Conservation (phyloP, 2,113 vertebrate genomes). For the Pelvicachromis taeniatus region DNA sequence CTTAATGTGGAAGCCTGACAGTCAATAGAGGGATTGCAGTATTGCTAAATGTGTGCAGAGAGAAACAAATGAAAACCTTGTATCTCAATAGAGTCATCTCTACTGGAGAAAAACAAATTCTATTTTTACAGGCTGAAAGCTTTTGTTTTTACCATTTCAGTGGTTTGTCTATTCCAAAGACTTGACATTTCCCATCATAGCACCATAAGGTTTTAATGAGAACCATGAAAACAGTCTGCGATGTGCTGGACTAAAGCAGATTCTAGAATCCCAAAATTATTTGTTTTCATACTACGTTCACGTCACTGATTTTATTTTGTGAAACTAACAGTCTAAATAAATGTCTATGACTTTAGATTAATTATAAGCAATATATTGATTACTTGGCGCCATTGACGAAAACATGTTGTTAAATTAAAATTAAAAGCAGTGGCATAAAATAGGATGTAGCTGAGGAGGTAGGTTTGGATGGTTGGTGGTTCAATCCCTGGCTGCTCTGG, state of each 20-base stretch:
- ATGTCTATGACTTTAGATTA: background rate
- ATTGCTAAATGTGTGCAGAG: background rate
- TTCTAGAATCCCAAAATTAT: background rate
- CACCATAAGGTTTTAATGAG: background rate
- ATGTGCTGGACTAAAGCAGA: background rate
- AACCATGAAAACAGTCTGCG: background rate
- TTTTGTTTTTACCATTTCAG: background rate
- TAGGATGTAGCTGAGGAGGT: background rate
- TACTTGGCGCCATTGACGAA: background rate
- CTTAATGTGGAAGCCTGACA: background rate
- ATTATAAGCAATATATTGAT: background rate
- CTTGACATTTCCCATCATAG: background rate
- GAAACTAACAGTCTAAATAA: background rate
- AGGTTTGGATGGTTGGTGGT: background rate
- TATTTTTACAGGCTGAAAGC: background rate
- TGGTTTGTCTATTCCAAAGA: background rate
- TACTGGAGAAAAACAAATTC: background rate
- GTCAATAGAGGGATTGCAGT: constrained; percentile 1
- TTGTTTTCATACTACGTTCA: background rate
- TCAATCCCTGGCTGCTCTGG: background rate
- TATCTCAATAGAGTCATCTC: background rate
- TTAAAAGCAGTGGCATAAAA: background rate
- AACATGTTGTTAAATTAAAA: background rate
- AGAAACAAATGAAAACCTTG: background rate
- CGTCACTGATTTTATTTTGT: background rate